Base-by-base conservation (phyloP, 2,113 vertebrate species). In the Dinomys branickii region DNA sequence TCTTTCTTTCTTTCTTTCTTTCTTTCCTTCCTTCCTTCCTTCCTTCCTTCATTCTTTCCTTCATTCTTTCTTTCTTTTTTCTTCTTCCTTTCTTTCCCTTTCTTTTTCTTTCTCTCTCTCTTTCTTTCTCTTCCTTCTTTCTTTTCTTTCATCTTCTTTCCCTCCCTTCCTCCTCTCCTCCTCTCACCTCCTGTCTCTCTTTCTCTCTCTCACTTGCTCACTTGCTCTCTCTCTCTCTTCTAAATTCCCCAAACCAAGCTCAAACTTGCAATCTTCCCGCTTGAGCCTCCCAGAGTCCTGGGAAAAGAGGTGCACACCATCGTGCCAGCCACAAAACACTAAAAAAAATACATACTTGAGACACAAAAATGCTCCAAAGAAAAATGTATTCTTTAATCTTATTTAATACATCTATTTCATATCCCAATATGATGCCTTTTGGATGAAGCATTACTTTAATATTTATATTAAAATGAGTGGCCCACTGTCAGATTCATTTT, bases 361-460 rank as follows among this genome's bases (percentile, higher is more conserved):
- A 93, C 16, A 12, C 2, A 54, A 47, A 33, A 78, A 1, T 91
- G 8, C 1, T 73, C 85, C 17, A 50, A 71, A 80, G 92, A 82
- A 97, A 94, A 71, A 41, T 86, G 33, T 38, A 12, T 28, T 19
- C 3, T 65, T 91, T 44, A 75, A 91, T 73, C 44, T 86, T 50
- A 30, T 69, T 24, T 58, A 84, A 67, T 65, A 7, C n/a, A 5
- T 87, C 35, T 61, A 0, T 19, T 88, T 67, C 26, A 30, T 1
- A 10, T 86, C 44, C 38, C 73, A 86, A 20, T 59, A 81, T 26
- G 3, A 35, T 58, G 0, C 28, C 54, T 95, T 73, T 26, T 89
- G 85, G 47, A 56, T n/a, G 41, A 22, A 88, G 24, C 86, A 58
- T 22, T 3, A 7, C 7, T 44, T 94, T 61, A 5, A 33, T 89